Conservation (phyloP, 2,113 vertebrate genomes). For the Platanista minor region DNA sequence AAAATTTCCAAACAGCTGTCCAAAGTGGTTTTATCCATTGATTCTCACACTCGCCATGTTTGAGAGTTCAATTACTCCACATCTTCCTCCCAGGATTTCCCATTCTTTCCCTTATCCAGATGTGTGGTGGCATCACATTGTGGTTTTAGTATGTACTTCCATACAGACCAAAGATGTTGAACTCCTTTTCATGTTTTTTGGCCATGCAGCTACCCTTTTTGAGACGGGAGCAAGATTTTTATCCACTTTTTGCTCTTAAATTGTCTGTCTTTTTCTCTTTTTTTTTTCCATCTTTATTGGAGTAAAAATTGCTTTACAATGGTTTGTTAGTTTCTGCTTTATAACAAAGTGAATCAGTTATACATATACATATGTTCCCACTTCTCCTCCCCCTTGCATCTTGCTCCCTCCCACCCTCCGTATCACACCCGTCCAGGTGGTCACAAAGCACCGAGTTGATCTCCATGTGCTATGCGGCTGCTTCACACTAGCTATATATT, state of each 20-base stretch:
- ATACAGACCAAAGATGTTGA: neutral
- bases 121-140: rapidly evolving
- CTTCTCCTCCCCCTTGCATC: too few relatives aligned
- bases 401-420: too few relatives aligned
- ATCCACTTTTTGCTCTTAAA: neutral
- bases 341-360: too few relatives aligned
- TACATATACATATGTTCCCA: too few relatives aligned
- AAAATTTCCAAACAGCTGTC: neutral
- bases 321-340: too few relatives aligned
- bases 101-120: neutral
- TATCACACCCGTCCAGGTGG: too few relatives aligned
- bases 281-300: too few relatives aligned
- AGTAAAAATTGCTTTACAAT: too few relatives aligned
- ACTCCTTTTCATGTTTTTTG: neutral
- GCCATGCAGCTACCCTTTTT: neutral
- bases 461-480: too few relatives aligned
- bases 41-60: neutral
- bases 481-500: too few relatives aligned
- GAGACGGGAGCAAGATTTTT: neutral
- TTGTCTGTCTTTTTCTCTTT: neutral
- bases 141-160: neutral
- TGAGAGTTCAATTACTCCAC: neutral
- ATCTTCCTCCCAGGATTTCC: neutral
- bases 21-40: neutral
- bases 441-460: too few relatives aligned